Evolutionary conservation across 2,888 invertebrate genomes (phyloP).

Genomic region (Pandemis corylana): DNA sequence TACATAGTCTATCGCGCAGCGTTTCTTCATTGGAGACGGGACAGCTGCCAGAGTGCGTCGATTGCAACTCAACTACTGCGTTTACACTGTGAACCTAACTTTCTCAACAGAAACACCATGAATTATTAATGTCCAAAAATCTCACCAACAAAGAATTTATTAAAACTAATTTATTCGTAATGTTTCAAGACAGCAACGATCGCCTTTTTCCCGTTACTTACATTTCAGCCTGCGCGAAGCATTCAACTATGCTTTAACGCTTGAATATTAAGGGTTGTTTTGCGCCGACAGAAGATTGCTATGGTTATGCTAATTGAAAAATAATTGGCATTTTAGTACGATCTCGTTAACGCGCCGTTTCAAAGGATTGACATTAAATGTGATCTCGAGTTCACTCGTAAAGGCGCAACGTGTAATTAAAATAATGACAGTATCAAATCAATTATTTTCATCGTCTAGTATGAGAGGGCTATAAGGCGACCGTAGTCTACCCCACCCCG

Average conservation of each 20-base stretch:
- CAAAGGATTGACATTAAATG: conserved; percentile 1
- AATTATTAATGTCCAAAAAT: conserved; percentile 4
- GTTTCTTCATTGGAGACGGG: too few species aligned
- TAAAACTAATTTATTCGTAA: conserved; percentile 17
- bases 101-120: neutral
- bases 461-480: too few species aligned
- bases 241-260: neutral
- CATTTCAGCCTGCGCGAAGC: neutral
- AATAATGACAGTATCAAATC: neutral
- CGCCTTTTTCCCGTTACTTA: neutral
- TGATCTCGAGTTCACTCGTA: neutral
- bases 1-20: too few species aligned
- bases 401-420: neutral
- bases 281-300: neutral
- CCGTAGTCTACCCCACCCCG: too few species aligned
- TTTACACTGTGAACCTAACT: neutral
- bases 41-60: neutral
- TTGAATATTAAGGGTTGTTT: neutral
- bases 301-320: neutral
- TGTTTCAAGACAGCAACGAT: neutral
- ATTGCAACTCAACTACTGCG: neutral
- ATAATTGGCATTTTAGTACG: neutral
- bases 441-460: too few species aligned
- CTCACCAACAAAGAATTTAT: conserved; percentile 5
- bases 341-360: neutral